Conservation (phyloP, 1,140 invertebrate species). For the Drosophila oshimai region DNA sequence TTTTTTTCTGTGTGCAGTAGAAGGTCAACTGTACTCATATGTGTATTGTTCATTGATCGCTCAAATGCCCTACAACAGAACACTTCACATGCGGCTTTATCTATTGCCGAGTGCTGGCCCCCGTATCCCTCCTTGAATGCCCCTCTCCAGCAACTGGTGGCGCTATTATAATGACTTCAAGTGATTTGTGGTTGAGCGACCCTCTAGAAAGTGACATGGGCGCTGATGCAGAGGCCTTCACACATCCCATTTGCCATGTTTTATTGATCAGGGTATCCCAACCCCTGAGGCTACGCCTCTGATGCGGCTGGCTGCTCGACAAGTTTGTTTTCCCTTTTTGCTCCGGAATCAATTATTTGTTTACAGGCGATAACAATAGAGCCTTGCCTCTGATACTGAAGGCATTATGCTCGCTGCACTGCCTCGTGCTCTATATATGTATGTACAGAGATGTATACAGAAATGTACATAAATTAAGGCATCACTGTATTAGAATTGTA, state of each 20-base stretch:
- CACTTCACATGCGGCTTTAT: conserved; percentile 8
- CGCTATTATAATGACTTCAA: conserved; percentile 39
- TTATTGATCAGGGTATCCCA: neutral
- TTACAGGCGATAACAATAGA: conserved; percentile 47
- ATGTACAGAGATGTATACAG: neutral
- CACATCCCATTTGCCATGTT: neutral
- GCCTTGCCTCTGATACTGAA: conserved; percentile 7
- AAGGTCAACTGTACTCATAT: neutral
- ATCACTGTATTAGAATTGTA: neutral
- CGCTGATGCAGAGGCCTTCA: neutral
- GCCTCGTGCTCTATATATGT: neutral
- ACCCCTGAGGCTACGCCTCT: neutral
- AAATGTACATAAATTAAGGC: neutral
- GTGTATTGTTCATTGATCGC: conserved; percentile 2
- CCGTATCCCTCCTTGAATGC: neutral
- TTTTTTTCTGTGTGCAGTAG: neutral
- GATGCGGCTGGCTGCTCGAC: neutral
- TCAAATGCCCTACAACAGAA: neutral
- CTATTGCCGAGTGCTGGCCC: neutral
- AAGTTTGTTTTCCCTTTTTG: conserved; percentile 15
- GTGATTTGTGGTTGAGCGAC: conserved; percentile 25
- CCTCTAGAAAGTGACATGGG: neutral
- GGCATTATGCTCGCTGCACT: conserved; percentile 2
- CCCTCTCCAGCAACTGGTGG: conserved; percentile 18
- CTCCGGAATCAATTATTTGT: conserved; percentile 43